phyloP scores from a whole-genome alignment of 2,888 invertebrate species.

The Chrysopilus asiliformis region DNA sequence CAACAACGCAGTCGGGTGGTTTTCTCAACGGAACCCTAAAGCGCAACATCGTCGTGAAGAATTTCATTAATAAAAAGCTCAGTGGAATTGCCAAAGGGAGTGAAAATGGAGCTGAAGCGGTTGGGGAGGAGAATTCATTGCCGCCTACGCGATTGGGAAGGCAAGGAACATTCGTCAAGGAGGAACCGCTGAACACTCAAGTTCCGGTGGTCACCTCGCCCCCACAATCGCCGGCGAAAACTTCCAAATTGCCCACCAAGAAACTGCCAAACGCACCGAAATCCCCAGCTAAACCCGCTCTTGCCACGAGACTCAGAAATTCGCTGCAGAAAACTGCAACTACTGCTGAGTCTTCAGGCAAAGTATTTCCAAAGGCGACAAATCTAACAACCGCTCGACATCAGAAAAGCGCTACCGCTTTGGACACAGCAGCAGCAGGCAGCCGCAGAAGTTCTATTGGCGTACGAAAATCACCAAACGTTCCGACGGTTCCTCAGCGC shows the following conservation, averaged over 20 bases:
- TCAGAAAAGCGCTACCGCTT: not conserved
- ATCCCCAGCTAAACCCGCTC: conserved; percentile 11
- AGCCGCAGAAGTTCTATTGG: conserved; percentile 15
- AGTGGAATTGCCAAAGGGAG: conserved; percentile 4
- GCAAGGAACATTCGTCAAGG: conserved; percentile 87
- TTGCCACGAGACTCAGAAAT: conserved; percentile 32
- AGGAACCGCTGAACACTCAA: conserved; percentile 43
- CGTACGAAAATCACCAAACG: conserved; percentile 16
- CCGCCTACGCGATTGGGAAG: conserved; percentile 46
- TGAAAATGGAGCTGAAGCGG: conserved; percentile 6
- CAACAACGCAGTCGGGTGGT: conserved; percentile 6
- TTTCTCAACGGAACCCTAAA: conserved; percentile 15
- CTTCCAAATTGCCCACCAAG: conserved; percentile 31
- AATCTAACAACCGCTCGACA: conserved; percentile 19
- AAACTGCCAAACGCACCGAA: conserved; percentile 15
- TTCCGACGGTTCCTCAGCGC: conserved; percentile 24
- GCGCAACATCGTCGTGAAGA: conserved; percentile 16
- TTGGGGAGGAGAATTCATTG: conserved; percentile 22
- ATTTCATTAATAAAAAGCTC: conserved; percentile 13
- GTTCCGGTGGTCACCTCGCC: conserved; percentile 29
- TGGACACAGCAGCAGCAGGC: conserved; percentile 1
- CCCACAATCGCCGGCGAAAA: conserved; percentile 21
- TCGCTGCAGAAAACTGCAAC: conserved; percentile 25
- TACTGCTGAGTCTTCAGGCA: conserved; percentile 4
- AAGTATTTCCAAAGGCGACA: conserved; percentile 19